Evolutionary conservation across 1,140 invertebrate genomes (phyloP), one percentile per base, ranked within the genome.

Genomic region (Drosophila mauritiana): DNA sequence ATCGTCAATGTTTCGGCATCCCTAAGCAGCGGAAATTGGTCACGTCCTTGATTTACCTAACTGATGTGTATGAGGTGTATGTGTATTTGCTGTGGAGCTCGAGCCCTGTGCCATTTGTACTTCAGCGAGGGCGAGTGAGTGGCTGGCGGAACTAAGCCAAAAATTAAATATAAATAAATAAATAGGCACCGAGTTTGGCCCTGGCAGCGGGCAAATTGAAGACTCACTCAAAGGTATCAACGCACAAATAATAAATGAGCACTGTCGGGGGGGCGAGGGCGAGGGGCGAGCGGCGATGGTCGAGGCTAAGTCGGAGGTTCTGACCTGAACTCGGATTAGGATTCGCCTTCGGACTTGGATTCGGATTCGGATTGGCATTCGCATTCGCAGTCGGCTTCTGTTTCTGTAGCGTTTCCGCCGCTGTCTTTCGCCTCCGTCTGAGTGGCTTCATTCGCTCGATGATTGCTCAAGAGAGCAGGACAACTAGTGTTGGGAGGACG

Each of bases 391-490:
- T 25, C 12, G 22, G 57, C 42, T 51, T 54, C 65, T 74, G 58
- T 73, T 70, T 63, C 56, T 37, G 55, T 73, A 54, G 69, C 80
- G 36, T 34, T 40, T 39, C 61, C 59, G 49, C 59, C 59, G 49
- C 27, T 56, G 62, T 63, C 62, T 45, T 58, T 34, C 56, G 31
- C 51, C 72, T 42, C 37, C 69, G 80, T 83, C 84, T 89, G 84
- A 88, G 84, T 88, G 84, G 84, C 84, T 88, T 88, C 77, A 88
- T 88, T 88, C 83, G 83, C 76, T 51, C 65, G 75, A 75, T 76
- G 80, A 84, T 85, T 85, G 81, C 82, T 80, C 75, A 79, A 79
- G 25, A 12, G 22, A 31, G 31, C 31, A 10, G 31, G 31, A 8
- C 31, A 31, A 31, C 31, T 31, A 8, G 8, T 31, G 31, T 31